Evolutionary conservation across 2,797 vertebrate species (phyloP).

Genomic region (Pseudochirops cupreus): DNA sequence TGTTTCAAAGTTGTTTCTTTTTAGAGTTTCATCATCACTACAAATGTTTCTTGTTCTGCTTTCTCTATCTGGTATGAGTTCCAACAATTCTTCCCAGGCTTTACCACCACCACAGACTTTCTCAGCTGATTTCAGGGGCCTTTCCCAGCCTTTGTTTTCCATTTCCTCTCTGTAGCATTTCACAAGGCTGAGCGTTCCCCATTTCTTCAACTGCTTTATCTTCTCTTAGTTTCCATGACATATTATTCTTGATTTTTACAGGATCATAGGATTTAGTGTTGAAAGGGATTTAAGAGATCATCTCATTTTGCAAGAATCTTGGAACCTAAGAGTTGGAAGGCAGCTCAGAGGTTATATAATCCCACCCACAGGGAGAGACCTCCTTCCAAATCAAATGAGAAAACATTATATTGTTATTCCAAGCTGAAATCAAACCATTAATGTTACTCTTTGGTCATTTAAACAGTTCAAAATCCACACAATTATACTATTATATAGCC

Average conservation of each 20-base stretch:
- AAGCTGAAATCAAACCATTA: neutral
- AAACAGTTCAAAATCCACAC: neutral
- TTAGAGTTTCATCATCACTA: neutral
- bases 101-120: neutral
- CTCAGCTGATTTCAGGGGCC: neutral
- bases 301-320: neutral
- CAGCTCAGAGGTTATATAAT: neutral
- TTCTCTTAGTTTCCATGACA: neutral
- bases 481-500: neutral
- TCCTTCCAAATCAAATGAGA: neutral
- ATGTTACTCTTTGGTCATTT: neutral
- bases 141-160: neutral
- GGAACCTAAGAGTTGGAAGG: neutral
- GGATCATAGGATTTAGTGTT: neutral
- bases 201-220: neutral
- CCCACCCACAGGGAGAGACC: neutral
- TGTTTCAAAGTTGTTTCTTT: neutral
- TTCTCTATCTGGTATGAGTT: neutral
- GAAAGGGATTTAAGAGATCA: neutral
- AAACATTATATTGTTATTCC: neutral
- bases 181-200: neutral
- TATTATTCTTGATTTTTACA: neutral
- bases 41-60: neutral
- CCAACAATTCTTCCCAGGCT: neutral
- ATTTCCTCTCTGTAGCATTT: neutral